phyloP scores from a whole-genome alignment of 2,797 vertebrate genomes.

The Syngnathus acus region DNA sequence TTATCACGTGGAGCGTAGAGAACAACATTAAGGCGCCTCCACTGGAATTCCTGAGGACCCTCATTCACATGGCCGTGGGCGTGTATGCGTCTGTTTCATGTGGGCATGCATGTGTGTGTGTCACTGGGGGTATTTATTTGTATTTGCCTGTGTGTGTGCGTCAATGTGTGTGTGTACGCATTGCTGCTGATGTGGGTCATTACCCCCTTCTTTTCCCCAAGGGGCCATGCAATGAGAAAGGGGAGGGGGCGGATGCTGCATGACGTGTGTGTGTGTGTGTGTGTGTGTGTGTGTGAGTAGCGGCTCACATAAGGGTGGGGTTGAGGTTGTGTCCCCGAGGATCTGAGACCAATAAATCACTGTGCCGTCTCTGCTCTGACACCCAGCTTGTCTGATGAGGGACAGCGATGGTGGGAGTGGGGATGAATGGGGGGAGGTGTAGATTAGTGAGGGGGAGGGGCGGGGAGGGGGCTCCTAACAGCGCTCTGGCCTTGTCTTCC shows the following conservation, averaged over 20 bases:
- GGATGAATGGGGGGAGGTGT: background rate
- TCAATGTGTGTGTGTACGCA: constrained; percentile 37
- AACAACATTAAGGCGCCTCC: constrained; percentile 21
- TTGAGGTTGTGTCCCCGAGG: constrained; percentile 44
- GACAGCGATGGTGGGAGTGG: constrained; percentile 24
- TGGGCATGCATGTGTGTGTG: constrained; percentile 35
- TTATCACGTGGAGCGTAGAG: constrained; percentile 13
- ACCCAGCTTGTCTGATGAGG: constrained; percentile 67
- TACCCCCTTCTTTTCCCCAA: constrained; percentile 61
- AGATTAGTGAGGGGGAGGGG: constrained; percentile 9
- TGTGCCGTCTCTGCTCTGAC: constrained; percentile 63
- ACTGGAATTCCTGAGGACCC: constrained; percentile 55
- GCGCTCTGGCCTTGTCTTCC: constrained; percentile 62
- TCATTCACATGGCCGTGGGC: constrained; percentile 53
- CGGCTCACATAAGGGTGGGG: constrained; percentile 20
- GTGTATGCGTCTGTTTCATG: constrained; percentile 57
- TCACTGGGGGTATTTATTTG: constrained; percentile 54
- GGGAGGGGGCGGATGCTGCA: constrained; percentile 34
- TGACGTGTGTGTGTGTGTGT: constrained; percentile 16
- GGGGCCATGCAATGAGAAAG: constrained; percentile 55
- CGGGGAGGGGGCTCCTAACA: constrained; percentile 34
- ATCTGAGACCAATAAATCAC: constrained; percentile 72
- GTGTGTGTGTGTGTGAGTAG: constrained; percentile 12
- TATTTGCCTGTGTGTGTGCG: constrained; percentile 37
- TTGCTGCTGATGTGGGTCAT: constrained; percentile 75